Evolutionary conservation across 2,888 invertebrate genomes (phyloP).

Genomic region (Ectemnius lituratus): DNA sequence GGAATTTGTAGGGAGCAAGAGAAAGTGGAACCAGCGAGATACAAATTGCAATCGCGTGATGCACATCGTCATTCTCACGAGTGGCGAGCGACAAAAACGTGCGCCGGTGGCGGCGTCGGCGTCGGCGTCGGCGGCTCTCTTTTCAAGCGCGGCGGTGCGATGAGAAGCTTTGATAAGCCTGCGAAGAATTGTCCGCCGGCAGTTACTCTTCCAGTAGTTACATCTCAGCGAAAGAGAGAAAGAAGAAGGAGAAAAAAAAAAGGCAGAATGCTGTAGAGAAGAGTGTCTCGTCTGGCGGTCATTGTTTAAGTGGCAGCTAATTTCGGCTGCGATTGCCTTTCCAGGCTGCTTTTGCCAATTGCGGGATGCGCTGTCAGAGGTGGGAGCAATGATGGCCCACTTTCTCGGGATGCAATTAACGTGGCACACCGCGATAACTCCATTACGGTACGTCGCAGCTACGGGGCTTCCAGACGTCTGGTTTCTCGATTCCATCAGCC

Average conservation of each 20-base stretch:
- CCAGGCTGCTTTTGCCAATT: not conserved
- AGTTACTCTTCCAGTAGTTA: no score
- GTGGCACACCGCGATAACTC: constrained; percentile 57
- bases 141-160: not conserved
- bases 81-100: constrained; percentile 7
- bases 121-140: no score
- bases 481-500: constrained; percentile 45
- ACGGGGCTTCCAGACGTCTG: constrained; percentile 55
- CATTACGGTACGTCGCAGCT: constrained; percentile 50
- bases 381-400: constrained; percentile 56
- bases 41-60: constrained; percentile 23
- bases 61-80: constrained; percentile 35
- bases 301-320: not conserved
- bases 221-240: no score
- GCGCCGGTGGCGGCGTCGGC: not conserved
- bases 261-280: no score
- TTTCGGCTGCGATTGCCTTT: not conserved
- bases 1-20: constrained; percentile 34
- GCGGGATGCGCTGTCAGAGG: constrained; percentile 21
- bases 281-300: no score
- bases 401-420: constrained; percentile 59
- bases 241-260: no score
- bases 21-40: constrained; percentile 37
- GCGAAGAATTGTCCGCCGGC: no score
- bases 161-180: not conserved